A percentile compares a stretch with the other conserved stretches of the same genome.
Conservation (phyloP, 2,888 invertebrate genomes). For the Rotaria macrura region DNA sequence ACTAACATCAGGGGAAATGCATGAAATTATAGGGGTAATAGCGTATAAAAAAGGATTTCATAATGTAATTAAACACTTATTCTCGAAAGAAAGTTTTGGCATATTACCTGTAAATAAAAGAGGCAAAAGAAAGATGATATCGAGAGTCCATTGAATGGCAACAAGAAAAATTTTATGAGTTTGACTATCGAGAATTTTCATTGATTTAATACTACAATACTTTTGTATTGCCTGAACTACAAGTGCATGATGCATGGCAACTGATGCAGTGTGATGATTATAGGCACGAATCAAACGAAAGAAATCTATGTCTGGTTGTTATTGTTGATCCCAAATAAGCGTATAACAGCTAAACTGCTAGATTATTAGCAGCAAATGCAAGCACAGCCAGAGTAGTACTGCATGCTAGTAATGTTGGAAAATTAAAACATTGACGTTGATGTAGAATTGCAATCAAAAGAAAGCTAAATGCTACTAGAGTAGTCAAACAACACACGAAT, state of each 20-base stretch:
- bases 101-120: not conserved
- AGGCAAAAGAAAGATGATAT: not conserved
- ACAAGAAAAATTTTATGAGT: not conserved
- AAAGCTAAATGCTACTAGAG: not conserved
- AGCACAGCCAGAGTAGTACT: not conserved
- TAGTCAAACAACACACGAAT: not conserved
- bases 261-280: not conserved
- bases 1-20: not conserved
- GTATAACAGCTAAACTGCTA: not conserved
- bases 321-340: not conserved
- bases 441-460: not conserved
- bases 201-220: not conserved
- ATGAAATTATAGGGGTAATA: not conserved
- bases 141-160: not conserved
- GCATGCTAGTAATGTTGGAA: not conserved
- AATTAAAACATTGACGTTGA: not conserved
- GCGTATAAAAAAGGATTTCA: not conserved
- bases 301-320: not conserved
- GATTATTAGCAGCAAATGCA: not conserved
- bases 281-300: not conserved
- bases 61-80: not conserved
- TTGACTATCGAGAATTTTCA: not conserved
- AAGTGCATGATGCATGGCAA: not conserved
- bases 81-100: not conserved
- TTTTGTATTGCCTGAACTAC: not conserved